Conservation (phyloP, 1,140 invertebrate species). For the Coelopa frigida region DNA sequence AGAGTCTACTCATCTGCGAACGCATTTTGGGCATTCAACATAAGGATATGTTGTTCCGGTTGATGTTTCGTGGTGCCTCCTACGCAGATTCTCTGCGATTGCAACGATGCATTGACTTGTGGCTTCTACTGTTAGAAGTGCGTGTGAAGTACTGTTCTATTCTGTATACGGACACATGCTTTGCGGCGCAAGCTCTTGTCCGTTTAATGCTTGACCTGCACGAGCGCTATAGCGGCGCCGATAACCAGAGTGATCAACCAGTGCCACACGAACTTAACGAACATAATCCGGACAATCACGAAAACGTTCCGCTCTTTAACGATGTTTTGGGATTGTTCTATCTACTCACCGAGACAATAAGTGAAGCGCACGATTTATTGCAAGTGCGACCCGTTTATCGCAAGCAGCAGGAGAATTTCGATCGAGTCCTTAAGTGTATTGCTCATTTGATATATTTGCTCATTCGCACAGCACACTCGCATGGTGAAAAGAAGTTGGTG, state of each 20-base stretch:
- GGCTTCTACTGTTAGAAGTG: constrained; percentile 71
- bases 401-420: constrained; percentile 74
- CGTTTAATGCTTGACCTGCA: constrained; percentile 71
- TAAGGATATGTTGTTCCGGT: constrained; percentile 77
- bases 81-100: constrained; percentile 80
- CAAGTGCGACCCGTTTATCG: constrained; percentile 63
- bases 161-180: constrained; percentile 65
- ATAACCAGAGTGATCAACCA: constrained; percentile 35
- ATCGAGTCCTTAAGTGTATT: constrained; percentile 69
- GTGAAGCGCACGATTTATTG: constrained; percentile 55
- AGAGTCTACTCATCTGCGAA: constrained; percentile 75
- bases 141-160: constrained; percentile 71
- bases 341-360: constrained; percentile 34
- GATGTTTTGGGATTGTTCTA: constrained; percentile 67
- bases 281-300: neutral
- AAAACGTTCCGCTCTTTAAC: constrained; percentile 54
- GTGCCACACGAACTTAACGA: constrained; percentile 42
- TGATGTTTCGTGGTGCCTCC: constrained; percentile 65
- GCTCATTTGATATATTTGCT: constrained; percentile 75
- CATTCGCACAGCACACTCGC: constrained; percentile 53
- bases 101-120: constrained; percentile 78
- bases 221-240: constrained; percentile 50
- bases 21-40: constrained; percentile 71
- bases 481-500: constrained; percentile 32
- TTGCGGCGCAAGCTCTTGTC: constrained; percentile 71